These are phyloP conservation scores for Drosophila neutralis DNA, from an alignment of 2,888 invertebrate species.

Conservation along the genomic window DNA sequence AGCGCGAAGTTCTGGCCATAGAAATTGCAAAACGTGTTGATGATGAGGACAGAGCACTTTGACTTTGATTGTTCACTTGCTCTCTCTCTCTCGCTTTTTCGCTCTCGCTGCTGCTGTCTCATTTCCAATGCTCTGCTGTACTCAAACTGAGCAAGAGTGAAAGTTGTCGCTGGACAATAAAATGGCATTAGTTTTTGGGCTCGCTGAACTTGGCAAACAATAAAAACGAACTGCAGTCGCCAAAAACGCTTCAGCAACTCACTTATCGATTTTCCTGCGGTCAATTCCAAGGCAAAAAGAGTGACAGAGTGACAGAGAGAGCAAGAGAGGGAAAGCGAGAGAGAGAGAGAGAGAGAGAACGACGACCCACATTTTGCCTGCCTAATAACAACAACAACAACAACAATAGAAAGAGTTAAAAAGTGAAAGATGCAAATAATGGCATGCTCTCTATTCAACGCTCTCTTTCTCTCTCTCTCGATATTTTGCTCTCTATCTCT, in stretches of 20 bases:
- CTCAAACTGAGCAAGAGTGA: constrained; percentile 57
- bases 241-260: constrained; percentile 38
- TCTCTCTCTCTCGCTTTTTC: constrained; percentile 18
- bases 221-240: constrained; percentile 38
- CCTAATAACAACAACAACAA: constrained; percentile 3
- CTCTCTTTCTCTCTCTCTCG: constrained; percentile 8
- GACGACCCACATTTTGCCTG: constrained; percentile 68
- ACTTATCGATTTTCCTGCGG: constrained; percentile 76
- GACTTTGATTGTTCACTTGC: constrained; percentile 53
- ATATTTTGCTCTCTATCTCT: background rate
- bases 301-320: constrained; percentile 15
- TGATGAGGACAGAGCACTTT: constrained; percentile 62
- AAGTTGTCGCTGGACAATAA: constrained; percentile 71
- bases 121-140: background rate
- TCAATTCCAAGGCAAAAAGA: constrained; percentile 50
- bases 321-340: constrained; percentile 12
- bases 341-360: constrained; percentile 14
- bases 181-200: constrained; percentile 80
- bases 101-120: constrained; percentile 13
- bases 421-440: constrained; percentile 78
- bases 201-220: constrained; percentile 75
- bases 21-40: constrained; percentile 76
- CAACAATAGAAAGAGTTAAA: constrained; percentile 63
- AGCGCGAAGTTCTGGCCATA: constrained; percentile 79
- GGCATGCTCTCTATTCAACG: constrained; percentile 26